Evolutionary conservation across 2,888 invertebrate species (phyloP).

Genomic region (Vesta saturnalis): DNA sequence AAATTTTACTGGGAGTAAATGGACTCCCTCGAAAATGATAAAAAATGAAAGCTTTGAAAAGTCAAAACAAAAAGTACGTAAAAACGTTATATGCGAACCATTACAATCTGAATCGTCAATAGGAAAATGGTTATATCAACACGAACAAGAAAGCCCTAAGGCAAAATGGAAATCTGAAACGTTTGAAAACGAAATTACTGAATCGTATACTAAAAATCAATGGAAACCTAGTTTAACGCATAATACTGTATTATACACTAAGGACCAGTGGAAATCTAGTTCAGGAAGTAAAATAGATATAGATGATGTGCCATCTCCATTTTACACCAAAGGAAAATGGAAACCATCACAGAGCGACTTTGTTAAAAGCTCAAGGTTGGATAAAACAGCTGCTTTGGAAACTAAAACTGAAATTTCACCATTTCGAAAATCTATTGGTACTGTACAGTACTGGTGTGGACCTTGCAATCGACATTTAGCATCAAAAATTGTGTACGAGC

Average conservation of each 20-base stretch:
- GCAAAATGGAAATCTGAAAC: constrained; percentile 77
- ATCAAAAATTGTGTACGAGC: constrained; percentile 77
- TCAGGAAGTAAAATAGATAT: background rate
- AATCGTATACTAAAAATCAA: no score
- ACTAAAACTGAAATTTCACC: constrained; percentile 48
- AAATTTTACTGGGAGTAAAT: constrained; percentile 71
- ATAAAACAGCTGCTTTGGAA: constrained; percentile 7
- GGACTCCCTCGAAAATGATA: constrained; percentile 68
- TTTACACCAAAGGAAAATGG: constrained; percentile 85
- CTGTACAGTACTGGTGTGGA: constrained; percentile 80
- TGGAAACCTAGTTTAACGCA: no score
- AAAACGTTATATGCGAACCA: constrained; percentile 55
- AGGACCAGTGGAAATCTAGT: background rate
- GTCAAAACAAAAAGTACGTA: constrained; percentile 38
- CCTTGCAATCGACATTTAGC: constrained; percentile 82
- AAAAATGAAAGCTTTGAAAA: constrained; percentile 8
- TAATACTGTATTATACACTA: no score
- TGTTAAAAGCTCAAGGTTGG: background rate
- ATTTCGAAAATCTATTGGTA: constrained; percentile 58
- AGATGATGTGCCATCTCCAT: constrained; percentile 70
- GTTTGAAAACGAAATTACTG: constrained; percentile 48
- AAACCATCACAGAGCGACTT: constrained; percentile 61
- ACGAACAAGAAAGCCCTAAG: constrained; percentile 72
- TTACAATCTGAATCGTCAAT: background rate
- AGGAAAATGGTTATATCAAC: constrained; percentile 27